Conservation (phyloP, 2,797 vertebrate genomes). For the Mareca penelope region DNA sequence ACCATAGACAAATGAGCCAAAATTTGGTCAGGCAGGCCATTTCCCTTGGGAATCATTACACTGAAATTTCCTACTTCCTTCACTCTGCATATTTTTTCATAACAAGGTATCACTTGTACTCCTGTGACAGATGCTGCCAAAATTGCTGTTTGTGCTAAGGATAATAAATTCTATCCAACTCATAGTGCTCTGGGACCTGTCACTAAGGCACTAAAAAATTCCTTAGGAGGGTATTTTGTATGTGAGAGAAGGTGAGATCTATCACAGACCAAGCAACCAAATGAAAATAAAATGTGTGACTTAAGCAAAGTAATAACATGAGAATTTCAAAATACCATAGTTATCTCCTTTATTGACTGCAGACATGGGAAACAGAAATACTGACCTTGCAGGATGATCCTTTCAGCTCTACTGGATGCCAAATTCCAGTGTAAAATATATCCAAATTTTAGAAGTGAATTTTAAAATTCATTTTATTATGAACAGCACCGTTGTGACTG, state of each 20-base stretch:
- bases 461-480: not conserved
- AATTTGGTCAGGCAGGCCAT: not conserved
- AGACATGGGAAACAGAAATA: not conserved
- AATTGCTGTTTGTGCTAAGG: conserved; percentile 3
- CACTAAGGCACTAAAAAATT: not conserved
- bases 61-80: not conserved
- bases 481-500: not conserved
- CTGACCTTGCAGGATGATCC: not conserved
- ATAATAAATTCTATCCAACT: not conserved
- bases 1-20: not conserved
- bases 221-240: not conserved
- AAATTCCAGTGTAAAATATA: not conserved
- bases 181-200: not conserved
- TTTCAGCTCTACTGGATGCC: not conserved
- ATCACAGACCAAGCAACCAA: not conserved
- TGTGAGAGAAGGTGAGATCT: not conserved
- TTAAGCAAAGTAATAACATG: not conserved
- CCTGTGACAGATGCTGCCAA: not conserved
- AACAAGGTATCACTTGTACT: not conserved
- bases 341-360: not conserved
- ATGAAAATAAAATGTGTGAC: not conserved
- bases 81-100: not conserved
- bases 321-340: not conserved
- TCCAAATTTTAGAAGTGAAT: not conserved
- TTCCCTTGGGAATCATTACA: not conserved